Conservation (phyloP, 30 jellyfish, hydroid and myxozoan species). For the Hydractinia symbiolongicarpus region DNA sequence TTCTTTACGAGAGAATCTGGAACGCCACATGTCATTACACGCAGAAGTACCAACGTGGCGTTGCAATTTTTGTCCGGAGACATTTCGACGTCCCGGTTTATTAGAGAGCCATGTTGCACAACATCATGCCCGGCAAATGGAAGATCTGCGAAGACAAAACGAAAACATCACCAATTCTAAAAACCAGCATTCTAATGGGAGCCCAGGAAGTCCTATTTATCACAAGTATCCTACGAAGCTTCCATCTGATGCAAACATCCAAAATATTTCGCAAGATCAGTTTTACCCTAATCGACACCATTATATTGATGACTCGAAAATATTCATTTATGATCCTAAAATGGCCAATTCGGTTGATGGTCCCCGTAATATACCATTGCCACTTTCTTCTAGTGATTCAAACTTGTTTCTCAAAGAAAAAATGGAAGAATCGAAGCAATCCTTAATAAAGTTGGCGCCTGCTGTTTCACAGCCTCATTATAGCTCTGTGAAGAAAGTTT, state of each 20-base stretch:
- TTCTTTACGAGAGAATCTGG: slow-evolving; percentile 19
- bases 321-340: slow-evolving; percentile 11
- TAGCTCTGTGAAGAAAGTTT: neutral
- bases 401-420: neutral
- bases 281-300: slow-evolving; percentile 10
- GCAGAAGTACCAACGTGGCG: slow-evolving; percentile 24
- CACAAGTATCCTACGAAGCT: neutral
- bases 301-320: slow-evolving; percentile 11
- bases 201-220: neutral
- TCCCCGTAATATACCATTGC: neutral
- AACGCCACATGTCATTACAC: slow-evolving; percentile 30
- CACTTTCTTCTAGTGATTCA: neutral
- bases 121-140: neutral
- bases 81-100: slow-evolving; percentile 12
- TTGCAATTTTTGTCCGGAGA: slow-evolving; percentile 20
- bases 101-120: slow-evolving; percentile 18
- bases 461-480: slow-evolving; percentile 7
- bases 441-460: neutral
- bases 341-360: neutral
- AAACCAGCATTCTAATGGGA: neutral
- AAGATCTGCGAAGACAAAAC: neutral
- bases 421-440: neutral
- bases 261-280: neutral
- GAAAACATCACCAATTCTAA: neutral
- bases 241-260: neutral